Conservation (phyloP, 2,113 vertebrate genomes). For the Scatophagus argus region DNA sequence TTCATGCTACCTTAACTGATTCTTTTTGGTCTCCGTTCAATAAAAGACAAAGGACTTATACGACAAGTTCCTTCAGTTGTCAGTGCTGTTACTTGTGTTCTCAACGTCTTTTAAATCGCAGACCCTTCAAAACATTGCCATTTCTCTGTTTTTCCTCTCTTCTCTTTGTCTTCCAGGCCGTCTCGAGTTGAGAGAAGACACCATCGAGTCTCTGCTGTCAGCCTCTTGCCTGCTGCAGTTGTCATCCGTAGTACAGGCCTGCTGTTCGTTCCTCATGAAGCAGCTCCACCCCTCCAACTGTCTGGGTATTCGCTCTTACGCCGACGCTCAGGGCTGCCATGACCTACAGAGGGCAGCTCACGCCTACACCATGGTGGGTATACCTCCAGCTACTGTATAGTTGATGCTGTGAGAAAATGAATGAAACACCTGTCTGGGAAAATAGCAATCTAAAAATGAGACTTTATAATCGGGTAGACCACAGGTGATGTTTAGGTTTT, state of each 20-base stretch:
- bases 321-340: slow-evolving; percentile 95
- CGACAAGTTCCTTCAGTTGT: not conserved
- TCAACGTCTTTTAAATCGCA: not conserved
- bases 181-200: slow-evolving; percentile 97
- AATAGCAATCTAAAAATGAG: not conserved
- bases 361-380: slow-evolving; percentile 96
- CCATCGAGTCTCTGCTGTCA: slow-evolving; percentile 95
- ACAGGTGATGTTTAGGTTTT: not conserved
- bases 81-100: not conserved
- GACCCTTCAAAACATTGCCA: not conserved
- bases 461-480: not conserved
- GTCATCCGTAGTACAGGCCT: slow-evolving; percentile 95
- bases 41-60: not conserved
- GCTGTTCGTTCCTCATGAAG: slow-evolving; percentile 96
- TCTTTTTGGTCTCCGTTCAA: not conserved
- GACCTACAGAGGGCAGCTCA: slow-evolving; percentile 97
- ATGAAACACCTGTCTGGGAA: not conserved
- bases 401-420: slow-evolving; percentile 2
- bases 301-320: slow-evolving; percentile 96
- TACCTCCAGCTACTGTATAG: not conserved
- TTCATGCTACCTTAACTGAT: not conserved
- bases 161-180: slow-evolving; percentile 83
- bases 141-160: not conserved
- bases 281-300: slow-evolving; percentile 99
- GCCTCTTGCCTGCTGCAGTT: slow-evolving; percentile 97